A percentile compares a stretch with the other conserved stretches of the same genome.
phyloP scores from a whole-genome alignment of 2,888 invertebrate genomes.

The Agrypnus murinus region DNA sequence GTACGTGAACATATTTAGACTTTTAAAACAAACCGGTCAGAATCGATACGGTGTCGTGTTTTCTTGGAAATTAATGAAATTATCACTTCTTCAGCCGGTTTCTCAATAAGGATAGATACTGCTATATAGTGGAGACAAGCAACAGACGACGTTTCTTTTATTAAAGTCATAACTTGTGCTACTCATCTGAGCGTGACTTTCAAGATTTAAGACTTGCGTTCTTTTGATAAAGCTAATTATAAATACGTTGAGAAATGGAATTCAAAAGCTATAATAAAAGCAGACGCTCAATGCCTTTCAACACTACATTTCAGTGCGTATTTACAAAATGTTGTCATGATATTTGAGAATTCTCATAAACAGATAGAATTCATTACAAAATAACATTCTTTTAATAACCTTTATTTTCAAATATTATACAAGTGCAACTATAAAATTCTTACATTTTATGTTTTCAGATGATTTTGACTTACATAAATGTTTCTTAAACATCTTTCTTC shows the following conservation, averaged over 20 bases:
- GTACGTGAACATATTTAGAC: conserved; percentile 48
- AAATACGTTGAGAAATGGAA: conserved; percentile 20
- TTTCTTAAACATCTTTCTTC: too few relatives aligned
- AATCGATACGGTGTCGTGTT: conserved; percentile 31
- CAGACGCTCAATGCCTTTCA: conserved; percentile 1
- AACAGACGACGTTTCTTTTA: conserved; percentile 14
- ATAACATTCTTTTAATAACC: too few relatives aligned
- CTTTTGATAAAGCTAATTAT: conserved; percentile 27
- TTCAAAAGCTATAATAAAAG: conserved; percentile 20
- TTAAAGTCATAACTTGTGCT: conserved; percentile 18
- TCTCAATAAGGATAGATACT: conserved; percentile 25
- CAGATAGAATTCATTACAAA: too few relatives aligned
- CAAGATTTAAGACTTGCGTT: conserved; percentile 22
- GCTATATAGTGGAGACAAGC: conserved; percentile 10
- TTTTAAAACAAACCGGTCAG: conserved; percentile 46
- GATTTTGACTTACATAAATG: too few relatives aligned
- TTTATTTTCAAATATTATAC: too few relatives aligned
- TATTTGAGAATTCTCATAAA: too few relatives aligned
- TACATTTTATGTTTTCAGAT: too few relatives aligned
- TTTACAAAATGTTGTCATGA: too few relatives aligned
- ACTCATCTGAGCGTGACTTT: conserved; percentile 27
- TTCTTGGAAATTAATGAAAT: conserved; percentile 48
- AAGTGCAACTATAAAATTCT: too few relatives aligned
- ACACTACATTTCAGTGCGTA: too few relatives aligned
- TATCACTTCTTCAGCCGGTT: conserved; percentile 44